Base-by-base conservation (phyloP, 2,888 invertebrate genomes). In the Brachylomia viminalis region DNA sequence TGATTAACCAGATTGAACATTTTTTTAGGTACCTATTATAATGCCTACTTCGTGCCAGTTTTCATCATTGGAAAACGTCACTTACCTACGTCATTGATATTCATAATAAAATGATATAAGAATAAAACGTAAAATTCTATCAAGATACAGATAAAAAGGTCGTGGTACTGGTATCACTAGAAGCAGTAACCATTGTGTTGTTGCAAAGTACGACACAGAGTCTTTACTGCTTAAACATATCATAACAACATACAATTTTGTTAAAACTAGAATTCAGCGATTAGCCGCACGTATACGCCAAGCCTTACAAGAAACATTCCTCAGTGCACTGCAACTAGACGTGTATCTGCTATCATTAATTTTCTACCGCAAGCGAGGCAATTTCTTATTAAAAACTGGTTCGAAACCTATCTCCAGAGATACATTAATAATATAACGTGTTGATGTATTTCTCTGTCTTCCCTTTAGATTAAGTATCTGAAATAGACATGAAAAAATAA, bases 321-420 rank as follows among this genome's bases (percentile, higher is more conserved):
- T 78, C 73, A 66, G 77, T 87, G 79, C 86, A 79, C 76, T 88
- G 81, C 84, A 80, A 79, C 79, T 85, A 82, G 85, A 76, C 85
- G 81, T 77, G 78, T 88, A 89, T 89, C 89, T 91, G 87, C 89
- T 90, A 92, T 92, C 91, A 92, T 93, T 92, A 92, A 93, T 94
- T 88, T 86, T 92, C 91, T 91, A 90, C 88, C 84, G 87, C 90
- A 90, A 90, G 90, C 83, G 86, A 83, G 80, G 90, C 89, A 91
- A 93, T 94, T 93, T 93, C 91, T 91, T 92, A 91, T 89, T 91
- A 92, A 93, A 93, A 93, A 93, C 93, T 92, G 91, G 93, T 93
- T 92, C 89, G 85, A 87, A 87, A 83, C 84, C 87, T 87, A 88
- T 87, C 84, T 88, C 82, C 86, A 84, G 88, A 87, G 88, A 90